Base-by-base conservation (phyloP, 2,113 vertebrate species). In the Sebastes schlegelii region DNA sequence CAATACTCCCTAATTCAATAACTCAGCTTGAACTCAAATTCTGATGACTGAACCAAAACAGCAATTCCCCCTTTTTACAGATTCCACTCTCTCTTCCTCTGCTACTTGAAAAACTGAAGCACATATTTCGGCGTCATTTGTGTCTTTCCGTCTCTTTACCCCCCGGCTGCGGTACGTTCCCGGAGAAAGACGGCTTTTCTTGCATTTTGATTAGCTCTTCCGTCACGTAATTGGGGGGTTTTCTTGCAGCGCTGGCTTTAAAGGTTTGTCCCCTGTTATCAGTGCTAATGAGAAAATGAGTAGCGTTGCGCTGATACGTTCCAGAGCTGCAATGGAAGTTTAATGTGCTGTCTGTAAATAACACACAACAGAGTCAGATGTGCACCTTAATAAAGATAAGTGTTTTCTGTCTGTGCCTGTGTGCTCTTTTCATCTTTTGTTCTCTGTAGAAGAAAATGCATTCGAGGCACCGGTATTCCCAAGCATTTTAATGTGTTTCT, bases 211-310 rank as follows among this genome's bases (percentile, higher is more conserved):
- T 84, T 46, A 68, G 80, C 88, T 86, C 78, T 87, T 82, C 88
- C 79, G 84, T 80, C 86, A 78, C 80, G 45, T 93, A 94, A 92
- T 94, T 92, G 88, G 85, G 80, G 34, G 86, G 82, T 80, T 93
- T 90, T 87, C 82, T 80, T 70, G 19, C 74, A 88, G 80, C 21
- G 58, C 77, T 74, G 77, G 66, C 80, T 91, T 84, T 90, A 84
- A 92, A 89, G 80, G 82, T 79, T 86, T 82, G 87, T 82, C 85
- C 92, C 80, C 90, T 91, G 88, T 93, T 93, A 91, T 93, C 85
- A 87, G 72, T 55, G 67, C 90, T 94, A 91, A 93, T 93, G 80
- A 87, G 91, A 84, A 92, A 95, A 95, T 90, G 63, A 91, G 80
- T 51, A 76, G 74, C 14, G 34, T 83, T 80, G 6, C 72, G 13